Conservation (phyloP, 2,113 vertebrate genomes). For the Petromus typicus region DNA sequence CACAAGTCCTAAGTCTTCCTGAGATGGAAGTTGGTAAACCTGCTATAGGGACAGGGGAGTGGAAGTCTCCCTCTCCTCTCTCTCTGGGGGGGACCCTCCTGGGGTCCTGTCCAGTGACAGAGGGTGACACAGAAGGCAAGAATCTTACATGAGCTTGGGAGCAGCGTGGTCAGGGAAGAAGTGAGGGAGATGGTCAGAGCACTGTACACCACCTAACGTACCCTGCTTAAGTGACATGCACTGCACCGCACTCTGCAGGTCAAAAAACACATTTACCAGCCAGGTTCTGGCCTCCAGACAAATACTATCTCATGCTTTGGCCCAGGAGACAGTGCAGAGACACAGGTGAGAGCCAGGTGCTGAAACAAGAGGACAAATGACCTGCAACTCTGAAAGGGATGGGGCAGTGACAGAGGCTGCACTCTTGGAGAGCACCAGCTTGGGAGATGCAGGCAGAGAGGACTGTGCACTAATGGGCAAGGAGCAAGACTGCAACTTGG, state of each 20-base stretch:
- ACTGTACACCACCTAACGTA: neutral
- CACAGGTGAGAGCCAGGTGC: neutral
- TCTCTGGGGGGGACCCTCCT: neutral
- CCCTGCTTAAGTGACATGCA: neutral
- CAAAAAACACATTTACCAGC: neutral
- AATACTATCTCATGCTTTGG: neutral
- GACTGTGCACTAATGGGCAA: fast-evolving
- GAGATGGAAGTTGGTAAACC: neutral
- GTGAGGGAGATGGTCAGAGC: neutral
- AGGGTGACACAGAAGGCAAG: neutral
- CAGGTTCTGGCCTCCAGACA: neutral
- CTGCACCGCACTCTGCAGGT: too few species aligned
- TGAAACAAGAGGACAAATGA: neutral
- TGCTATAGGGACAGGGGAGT: neutral
- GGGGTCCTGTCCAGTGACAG: neutral
- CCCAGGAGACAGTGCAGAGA: neutral
- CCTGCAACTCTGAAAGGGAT: neutral
- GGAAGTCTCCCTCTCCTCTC: neutral
- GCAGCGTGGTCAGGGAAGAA: neutral
- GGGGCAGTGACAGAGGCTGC: neutral
- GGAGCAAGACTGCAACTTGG: too few species aligned
- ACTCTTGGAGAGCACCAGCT: neutral
- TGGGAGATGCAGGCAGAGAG: neutral
- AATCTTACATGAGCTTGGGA: neutral
- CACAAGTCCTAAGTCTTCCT: too few species aligned